These are phyloP conservation scores for Patella ulyssiponensis DNA, from an alignment of 2,888 invertebrate species.

Conservation along the genomic window DNA sequence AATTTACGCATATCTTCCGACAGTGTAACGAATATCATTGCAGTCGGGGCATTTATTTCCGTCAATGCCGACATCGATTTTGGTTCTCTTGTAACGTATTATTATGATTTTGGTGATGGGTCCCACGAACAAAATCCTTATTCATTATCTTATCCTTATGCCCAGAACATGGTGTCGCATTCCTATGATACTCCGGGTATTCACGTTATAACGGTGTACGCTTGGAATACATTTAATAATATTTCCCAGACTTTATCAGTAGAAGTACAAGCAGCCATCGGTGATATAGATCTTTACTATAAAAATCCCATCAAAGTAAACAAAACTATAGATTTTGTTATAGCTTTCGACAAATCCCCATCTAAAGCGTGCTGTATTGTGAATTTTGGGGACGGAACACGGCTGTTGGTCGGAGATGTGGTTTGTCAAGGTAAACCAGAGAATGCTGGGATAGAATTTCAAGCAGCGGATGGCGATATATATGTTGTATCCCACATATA, in stretches of 20 bases:
- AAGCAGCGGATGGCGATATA: not conserved
- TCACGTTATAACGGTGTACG: slow-evolving; percentile 20
- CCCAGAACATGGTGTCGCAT: slow-evolving; percentile 12
- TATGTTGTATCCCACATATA: slow-evolving; percentile 23
- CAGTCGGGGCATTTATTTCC: slow-evolving; percentile 10
- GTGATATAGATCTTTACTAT: slow-evolving; percentile 18
- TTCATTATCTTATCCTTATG: slow-evolving; percentile 11
- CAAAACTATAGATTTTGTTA: slow-evolving; percentile 20
- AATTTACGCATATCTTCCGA: slow-evolving; percentile 19
- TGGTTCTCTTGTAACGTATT: slow-evolving; percentile 28
- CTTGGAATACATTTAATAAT: slow-evolving; percentile 24
- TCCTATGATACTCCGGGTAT: not conserved
- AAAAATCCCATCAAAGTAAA: slow-evolving; percentile 25
- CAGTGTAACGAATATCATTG: slow-evolving; percentile 12
- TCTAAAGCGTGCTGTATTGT: slow-evolving; percentile 31
- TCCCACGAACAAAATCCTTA: not conserved
- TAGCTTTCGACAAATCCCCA: slow-evolving; percentile 20
- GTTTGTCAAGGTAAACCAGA: slow-evolving; percentile 26
- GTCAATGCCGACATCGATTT: slow-evolving; percentile 16
- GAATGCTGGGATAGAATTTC: slow-evolving; percentile 15
- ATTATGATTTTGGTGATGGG: slow-evolving; percentile 31
- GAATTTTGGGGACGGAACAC: slow-evolving; percentile 30
- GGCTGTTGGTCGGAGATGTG: slow-evolving; percentile 24
- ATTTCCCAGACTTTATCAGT: slow-evolving; percentile 19
- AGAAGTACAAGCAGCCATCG: slow-evolving; percentile 24